phyloP scores from a whole-genome alignment of 53 echinoderm and acorn worm species.

The Crossaster papposus region DNA sequence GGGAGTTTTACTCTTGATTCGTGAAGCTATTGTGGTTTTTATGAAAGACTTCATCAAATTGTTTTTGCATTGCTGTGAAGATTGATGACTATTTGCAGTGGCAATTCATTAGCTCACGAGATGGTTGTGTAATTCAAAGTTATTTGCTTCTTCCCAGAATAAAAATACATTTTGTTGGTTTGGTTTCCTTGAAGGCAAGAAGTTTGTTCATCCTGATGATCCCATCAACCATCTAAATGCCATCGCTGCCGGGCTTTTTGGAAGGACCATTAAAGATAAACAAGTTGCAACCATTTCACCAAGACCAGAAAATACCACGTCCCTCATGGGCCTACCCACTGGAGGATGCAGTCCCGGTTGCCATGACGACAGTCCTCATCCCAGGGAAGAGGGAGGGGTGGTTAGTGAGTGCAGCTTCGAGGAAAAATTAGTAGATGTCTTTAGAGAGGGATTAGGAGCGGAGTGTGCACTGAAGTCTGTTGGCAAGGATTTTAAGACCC shows the following conservation, averaged over 20 bases:
- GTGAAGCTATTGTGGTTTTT: too few relatives aligned
- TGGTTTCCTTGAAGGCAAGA: conserved; percentile 13
- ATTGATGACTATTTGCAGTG: background rate
- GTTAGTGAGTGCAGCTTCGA: background rate
- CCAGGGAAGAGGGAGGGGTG: background rate
- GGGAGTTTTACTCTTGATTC: too few relatives aligned
- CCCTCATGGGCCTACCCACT: background rate
- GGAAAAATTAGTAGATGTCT: background rate
- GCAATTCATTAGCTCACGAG: background rate
- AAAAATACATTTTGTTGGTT: background rate
- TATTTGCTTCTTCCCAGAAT: background rate
- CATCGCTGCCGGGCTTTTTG: conserved; percentile 47
- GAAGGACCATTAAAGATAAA: conserved; percentile 13
- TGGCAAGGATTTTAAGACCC: background rate
- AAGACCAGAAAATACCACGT: conserved; percentile 27
- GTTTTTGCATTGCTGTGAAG: background rate
- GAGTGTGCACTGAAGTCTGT: background rate
- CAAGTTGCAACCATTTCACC: conserved; percentile 27
- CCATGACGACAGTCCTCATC: conserved; percentile 6
- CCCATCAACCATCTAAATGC: conserved; percentile 67
- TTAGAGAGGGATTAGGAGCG: conserved; percentile 8
- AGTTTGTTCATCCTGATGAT: conserved; percentile 60
- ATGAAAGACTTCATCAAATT: too few relatives aligned
- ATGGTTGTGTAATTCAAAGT: background rate
- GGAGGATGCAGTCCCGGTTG: conserved; percentile 31